Conservation (phyloP, 2,113 vertebrate genomes). For the Poeciliopsis occidentalis region DNA sequence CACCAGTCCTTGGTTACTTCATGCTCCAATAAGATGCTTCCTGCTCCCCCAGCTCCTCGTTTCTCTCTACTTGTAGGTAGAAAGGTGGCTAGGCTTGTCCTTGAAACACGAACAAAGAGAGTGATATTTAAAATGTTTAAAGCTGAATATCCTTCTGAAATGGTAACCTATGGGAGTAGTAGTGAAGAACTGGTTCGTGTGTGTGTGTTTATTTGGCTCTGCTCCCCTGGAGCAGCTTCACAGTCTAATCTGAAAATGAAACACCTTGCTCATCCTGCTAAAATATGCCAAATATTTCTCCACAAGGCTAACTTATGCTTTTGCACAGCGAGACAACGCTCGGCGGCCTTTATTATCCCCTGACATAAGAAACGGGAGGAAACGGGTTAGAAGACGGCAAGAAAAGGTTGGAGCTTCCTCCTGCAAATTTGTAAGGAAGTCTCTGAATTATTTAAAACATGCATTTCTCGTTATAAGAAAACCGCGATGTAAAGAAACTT, state of each 20-base stretch:
- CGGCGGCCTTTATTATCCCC: background rate
- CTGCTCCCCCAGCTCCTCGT: conserved; percentile 12
- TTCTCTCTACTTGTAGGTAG: conserved; percentile 37
- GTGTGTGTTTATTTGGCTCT: conserved; percentile 7
- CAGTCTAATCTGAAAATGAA: conserved; percentile 74
- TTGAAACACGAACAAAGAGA: conserved; percentile 72
- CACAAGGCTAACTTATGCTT: conserved; percentile 12
- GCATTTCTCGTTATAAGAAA: background rate
- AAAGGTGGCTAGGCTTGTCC: conserved; percentile 58
- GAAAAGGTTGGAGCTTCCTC: background rate
- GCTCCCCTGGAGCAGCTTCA: conserved; percentile 26
- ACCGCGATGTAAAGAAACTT: background rate
- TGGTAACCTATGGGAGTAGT: conserved; percentile 39
- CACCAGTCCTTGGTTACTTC: conserved; percentile 22
- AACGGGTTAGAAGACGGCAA: background rate
- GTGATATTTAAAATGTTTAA: conserved; percentile 61
- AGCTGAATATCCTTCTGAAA: conserved; percentile 60
- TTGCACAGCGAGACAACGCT: conserved; percentile 2
- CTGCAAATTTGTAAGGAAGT: background rate
- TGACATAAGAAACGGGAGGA: background rate
- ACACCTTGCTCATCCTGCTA: conserved; percentile 69
- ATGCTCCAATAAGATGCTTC: conserved; percentile 43
- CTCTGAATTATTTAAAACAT: background rate
- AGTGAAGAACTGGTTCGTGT: background rate
- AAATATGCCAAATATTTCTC: conserved; percentile 64